Conservation (phyloP, 2,888 invertebrate species). For the Orgyia antiqua region DNA sequence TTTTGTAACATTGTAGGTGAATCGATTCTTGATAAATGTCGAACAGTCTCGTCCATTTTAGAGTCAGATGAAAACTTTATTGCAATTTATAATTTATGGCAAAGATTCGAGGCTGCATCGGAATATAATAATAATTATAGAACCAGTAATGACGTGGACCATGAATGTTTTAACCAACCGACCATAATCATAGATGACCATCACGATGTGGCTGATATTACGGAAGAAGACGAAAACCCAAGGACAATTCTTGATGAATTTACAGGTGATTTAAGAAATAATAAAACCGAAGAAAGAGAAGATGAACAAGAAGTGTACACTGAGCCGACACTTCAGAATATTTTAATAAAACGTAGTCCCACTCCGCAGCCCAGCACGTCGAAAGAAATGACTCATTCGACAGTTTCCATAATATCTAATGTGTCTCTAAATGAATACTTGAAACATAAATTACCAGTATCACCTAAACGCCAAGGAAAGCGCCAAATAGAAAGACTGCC, state of each 20-base stretch:
- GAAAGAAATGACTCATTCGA: slow-evolving; percentile 1
- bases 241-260: not conserved
- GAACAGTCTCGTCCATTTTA: too few species aligned
- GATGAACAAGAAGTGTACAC: too few species aligned
- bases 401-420: slow-evolving; percentile 4
- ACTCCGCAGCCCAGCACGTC: slow-evolving; percentile 4
- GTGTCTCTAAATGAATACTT: slow-evolving; percentile 3
- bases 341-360: too few species aligned
- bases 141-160: not conserved
- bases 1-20: too few species aligned
- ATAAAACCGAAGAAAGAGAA: slow-evolving; percentile 1
- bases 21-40: too few species aligned
- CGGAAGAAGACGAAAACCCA: not conserved
- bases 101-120: not conserved
- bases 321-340: too few species aligned
- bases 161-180: slow-evolving; percentile 1
- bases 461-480: slow-evolving; percentile 8
- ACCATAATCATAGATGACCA: not conserved
- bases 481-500: slow-evolving; percentile 8
- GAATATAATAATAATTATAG: not conserved
- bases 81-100: not conserved
- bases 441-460: slow-evolving; percentile 5
- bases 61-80: too few species aligned
- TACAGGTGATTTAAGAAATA: slow-evolving; percentile 1
- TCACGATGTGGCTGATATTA: not conserved